Evolutionary conservation across 2,888 invertebrate genomes (phyloP).

Genomic region (Cecidostiba fungosa): DNA sequence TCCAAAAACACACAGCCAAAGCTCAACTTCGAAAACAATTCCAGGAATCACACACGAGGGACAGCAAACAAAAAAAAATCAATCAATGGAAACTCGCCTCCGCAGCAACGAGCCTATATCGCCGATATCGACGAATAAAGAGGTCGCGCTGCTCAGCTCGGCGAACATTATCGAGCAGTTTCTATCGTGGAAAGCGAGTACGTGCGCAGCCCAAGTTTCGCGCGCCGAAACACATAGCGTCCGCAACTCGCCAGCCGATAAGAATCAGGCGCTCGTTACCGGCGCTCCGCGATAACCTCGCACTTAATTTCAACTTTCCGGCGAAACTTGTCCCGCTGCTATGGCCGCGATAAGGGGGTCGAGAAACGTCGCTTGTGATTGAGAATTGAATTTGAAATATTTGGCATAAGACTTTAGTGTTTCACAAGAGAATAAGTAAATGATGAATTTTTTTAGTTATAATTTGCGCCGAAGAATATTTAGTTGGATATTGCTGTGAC

Average conservation of each 20-base stretch:
- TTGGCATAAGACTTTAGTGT: neutral
- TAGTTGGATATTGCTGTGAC: neutral
- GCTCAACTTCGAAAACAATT: neutral
- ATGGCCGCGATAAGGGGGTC: neutral
- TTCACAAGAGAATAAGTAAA: neutral
- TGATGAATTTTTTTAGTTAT: too few species aligned
- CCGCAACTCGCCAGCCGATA: constrained; percentile 43
- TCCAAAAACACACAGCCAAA: neutral
- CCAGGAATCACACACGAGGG: neutral
- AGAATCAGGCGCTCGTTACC: constrained; percentile 48
- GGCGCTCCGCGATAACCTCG: neutral
- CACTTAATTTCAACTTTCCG: constrained; percentile 51
- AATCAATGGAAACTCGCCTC: neutral
- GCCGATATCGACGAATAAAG: constrained; percentile 31
- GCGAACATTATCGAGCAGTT: constrained; percentile 42
- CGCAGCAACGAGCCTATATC: neutral
- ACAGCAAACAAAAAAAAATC: neutral
- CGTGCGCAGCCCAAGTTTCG: constrained; percentile 24
- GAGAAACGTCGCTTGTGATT: neutral
- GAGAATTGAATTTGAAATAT: constrained; percentile 40
- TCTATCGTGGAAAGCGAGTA: constrained; percentile 42
- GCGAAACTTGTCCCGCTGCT: constrained; percentile 4
- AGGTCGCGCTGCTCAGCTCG: constrained; percentile 37
- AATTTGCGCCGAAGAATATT: too few species aligned
- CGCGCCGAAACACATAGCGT: neutral